Conservation (phyloP, 2,113 vertebrate genomes). For the crab-eating macaque (Macaca fascicularis) region T2T-MFA8v1.1 NC_088380.1:154799501-154800000, state of each 20-base stretch:
- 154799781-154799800: neutral
- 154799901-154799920: neutral
- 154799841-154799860: neutral
- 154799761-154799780: neutral
- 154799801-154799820: neutral
- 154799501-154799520: neutral
- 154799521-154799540: neutral
- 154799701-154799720: neutral
- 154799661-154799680: neutral
- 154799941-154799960: neutral
- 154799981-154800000: neutral
- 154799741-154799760: neutral
- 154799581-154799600: neutral
- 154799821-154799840: neutral
- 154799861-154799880: neutral
- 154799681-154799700: neutral
- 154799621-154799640: neutral
- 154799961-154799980: neutral
- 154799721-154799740: neutral
- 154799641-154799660: neutral
- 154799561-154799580: neutral
- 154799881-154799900: neutral
- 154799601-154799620: neutral
- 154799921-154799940: neutral
- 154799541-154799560: neutral